A percentile compares a stretch with the other conserved stretches of the same genome.
phyloP scores from a whole-genome alignment of 23 tunicate genomes.

The Trididemnum miniatum region DNA sequence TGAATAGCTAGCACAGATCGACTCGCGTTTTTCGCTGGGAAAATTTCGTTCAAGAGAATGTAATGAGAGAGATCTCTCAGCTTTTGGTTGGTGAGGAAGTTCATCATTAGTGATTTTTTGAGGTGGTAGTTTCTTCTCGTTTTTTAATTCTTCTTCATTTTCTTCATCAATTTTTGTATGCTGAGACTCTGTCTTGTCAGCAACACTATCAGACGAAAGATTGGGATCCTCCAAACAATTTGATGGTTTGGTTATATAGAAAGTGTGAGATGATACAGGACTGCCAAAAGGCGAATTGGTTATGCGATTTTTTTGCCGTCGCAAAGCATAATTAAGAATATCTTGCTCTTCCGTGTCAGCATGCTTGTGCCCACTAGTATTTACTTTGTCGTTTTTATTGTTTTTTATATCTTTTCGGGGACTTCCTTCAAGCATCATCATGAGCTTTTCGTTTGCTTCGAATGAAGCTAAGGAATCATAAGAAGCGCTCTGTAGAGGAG shows the following conservation, averaged over 20 bases:
- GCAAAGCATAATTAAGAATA: not conserved
- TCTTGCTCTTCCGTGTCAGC: constrained; percentile 11
- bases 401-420: not conserved
- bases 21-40: not conserved
- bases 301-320: not conserved
- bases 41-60: not conserved
- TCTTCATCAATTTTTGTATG: not conserved
- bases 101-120: not conserved
- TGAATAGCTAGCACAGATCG: not conserved
- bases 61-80: not conserved
- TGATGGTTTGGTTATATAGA: not conserved
- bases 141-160: not conserved
- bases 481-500: constrained; percentile 29
- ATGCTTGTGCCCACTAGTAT: not conserved
- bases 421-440: constrained; percentile 14
- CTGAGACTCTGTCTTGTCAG: not conserved
- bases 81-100: not conserved
- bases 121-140: too few relatives aligned
- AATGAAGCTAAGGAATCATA: constrained; percentile 77
- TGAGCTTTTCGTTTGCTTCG: constrained; percentile 70
- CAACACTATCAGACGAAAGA: not conserved
- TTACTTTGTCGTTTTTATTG: not conserved
- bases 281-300: not conserved
- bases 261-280: constrained; percentile 1
- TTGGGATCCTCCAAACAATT: not conserved